Conservation (phyloP, 1,140 invertebrate genomes). For the Pseudomyrmex dendroicus region DNA sequence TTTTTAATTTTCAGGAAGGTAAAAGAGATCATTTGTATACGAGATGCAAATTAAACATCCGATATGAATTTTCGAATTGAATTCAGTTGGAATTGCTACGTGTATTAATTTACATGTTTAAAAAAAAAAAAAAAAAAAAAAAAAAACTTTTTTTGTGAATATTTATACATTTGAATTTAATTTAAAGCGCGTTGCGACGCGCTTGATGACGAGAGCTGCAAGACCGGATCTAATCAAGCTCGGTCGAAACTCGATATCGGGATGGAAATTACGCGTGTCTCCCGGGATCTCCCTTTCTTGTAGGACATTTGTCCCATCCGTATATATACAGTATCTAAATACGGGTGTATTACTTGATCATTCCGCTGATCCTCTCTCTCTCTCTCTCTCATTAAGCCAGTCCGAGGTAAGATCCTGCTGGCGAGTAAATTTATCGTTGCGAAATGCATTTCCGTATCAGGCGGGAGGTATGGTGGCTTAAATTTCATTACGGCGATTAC, state of each 20-base stretch:
- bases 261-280: slow-evolving; percentile 16
- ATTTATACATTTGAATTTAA: too few species aligned
- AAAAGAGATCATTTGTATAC: too few species aligned
- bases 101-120: too few species aligned
- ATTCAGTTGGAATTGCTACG: too few species aligned
- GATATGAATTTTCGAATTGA: too few species aligned
- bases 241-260: slow-evolving; percentile 32
- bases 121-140: too few species aligned
- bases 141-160: too few species aligned
- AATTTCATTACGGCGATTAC: slow-evolving; percentile 78
- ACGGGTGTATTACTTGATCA: slow-evolving; percentile 32
- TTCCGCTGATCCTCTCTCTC: slow-evolving; percentile 40
- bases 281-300: slow-evolving; percentile 12
- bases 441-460: slow-evolving; percentile 48
- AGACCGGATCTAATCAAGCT: not conserved
- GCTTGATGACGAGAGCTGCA: not conserved
- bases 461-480: slow-evolving; percentile 56
- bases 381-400: slow-evolving; percentile 24
- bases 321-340: slow-evolving; percentile 26
- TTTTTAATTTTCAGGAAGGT: too few species aligned
- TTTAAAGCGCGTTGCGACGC: slow-evolving; percentile 11
- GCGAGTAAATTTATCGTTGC: slow-evolving; percentile 46
- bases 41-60: too few species aligned
- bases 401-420: slow-evolving; percentile 30
- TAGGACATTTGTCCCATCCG: not conserved